These are phyloP conservation scores for Oligia latruncula DNA, from an alignment of 2,888 invertebrate species.

Conservation along the genomic window DNA sequence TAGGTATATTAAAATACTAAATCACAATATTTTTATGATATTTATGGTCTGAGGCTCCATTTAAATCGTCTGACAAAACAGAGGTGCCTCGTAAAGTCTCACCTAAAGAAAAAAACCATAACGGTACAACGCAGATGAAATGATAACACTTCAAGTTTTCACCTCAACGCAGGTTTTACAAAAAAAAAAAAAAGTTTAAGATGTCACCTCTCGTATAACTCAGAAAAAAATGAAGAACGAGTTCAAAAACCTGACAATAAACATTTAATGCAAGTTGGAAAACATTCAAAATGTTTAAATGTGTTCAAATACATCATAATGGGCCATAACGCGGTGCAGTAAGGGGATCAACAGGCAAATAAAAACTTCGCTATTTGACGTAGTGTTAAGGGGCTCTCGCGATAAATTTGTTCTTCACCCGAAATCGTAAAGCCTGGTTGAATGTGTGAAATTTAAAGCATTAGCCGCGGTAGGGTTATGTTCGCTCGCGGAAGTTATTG, in stretches of 20 bases:
- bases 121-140: constrained; percentile 18
- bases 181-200: constrained; percentile 33
- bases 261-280: constrained; percentile 66
- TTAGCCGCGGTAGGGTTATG: constrained; percentile 38
- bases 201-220: constrained; percentile 53
- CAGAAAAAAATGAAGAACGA: constrained; percentile 45
- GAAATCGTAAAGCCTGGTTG: constrained; percentile 55
- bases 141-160: constrained; percentile 23
- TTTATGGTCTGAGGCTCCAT: neutral
- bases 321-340: constrained; percentile 75
- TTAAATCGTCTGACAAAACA: neutral
- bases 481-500: constrained; percentile 48
- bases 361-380: constrained; percentile 75
- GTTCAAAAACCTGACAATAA: constrained; percentile 62
- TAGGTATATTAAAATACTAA: neutral
- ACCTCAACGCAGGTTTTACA: constrained; percentile 7
- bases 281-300: constrained; percentile 71
- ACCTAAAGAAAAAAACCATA: neutral
- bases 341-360: constrained; percentile 85
- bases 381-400: constrained; percentile 64
- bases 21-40: neutral
- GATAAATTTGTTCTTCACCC: constrained; percentile 64
- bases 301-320: constrained; percentile 74
- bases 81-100: constrained; percentile 5
- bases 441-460: constrained; percentile 61